phyloP scores from a whole-genome alignment of 2,797 vertebrate genomes.

The Microchirus variegatus region DNA sequence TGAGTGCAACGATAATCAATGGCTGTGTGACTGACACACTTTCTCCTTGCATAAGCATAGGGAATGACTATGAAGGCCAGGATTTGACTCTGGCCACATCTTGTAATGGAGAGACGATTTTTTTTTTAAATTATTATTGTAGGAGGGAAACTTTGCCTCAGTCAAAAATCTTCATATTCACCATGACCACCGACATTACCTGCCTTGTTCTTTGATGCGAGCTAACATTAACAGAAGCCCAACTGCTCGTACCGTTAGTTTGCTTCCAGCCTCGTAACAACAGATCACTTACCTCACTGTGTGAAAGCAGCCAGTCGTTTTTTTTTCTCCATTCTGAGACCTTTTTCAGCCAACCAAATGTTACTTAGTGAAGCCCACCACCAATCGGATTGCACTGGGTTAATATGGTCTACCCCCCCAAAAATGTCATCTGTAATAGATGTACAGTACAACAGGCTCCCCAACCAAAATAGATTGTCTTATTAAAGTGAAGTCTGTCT shows the following conservation, averaged over 20 bases:
- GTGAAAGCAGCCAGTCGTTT: slow-evolving; percentile 51
- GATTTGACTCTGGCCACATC: slow-evolving; percentile 31
- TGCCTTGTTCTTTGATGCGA: slow-evolving; percentile 41
- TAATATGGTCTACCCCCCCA: slow-evolving; percentile 68
- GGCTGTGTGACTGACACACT: slow-evolving; percentile 31
- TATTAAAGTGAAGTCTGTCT: slow-evolving; percentile 71
- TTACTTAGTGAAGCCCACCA: slow-evolving; percentile 72
- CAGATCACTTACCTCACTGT: slow-evolving; percentile 44
- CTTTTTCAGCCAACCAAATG: slow-evolving; percentile 44
- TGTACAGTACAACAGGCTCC: slow-evolving; percentile 70
- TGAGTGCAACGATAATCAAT: slow-evolving; percentile 37
- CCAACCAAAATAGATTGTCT: slow-evolving; percentile 76
- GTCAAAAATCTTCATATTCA: slow-evolving; percentile 66
- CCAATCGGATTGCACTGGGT: slow-evolving; percentile 69
- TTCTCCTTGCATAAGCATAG: slow-evolving; percentile 45
- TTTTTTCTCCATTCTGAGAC: slow-evolving; percentile 40
- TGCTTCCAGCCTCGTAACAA: slow-evolving; percentile 32
- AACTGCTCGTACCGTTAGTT: slow-evolving; percentile 42
- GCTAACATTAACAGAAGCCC: slow-evolving; percentile 37
- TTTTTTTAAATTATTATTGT: slow-evolving; percentile 42
- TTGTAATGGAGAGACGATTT: slow-evolving; percentile 40
- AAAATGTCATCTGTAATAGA: slow-evolving; percentile 65
- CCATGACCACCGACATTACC: slow-evolving; percentile 41
- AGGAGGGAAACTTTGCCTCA: slow-evolving; percentile 52
- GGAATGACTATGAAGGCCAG: slow-evolving; percentile 32